Base-by-base conservation (phyloP, 2,888 invertebrate genomes). In the Sicus ferrugineus region DNA sequence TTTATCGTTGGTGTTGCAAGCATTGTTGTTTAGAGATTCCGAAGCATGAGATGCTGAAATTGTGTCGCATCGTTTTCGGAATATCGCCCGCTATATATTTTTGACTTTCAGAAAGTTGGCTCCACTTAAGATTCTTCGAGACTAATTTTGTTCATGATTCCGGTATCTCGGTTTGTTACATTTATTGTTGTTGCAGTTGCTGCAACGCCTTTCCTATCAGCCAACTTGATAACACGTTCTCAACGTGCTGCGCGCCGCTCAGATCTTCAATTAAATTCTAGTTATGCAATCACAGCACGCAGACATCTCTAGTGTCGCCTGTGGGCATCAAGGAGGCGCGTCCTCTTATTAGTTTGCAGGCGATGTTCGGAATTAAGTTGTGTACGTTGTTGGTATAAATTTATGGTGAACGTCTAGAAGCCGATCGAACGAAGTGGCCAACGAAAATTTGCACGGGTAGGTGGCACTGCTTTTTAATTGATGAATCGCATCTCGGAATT, bases 311-410 rank as follows among this genome's bases (percentile, higher is more conserved):
- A 42, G 21, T 54, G 65, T 38, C 52, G 52, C 52, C 64, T 23
- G 34, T 38, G 65, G 50, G 48, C 31, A 52, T 14, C 38, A 65
- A 48, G 23, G n/a, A 26, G 54, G 19, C 26, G 38, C 38, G 23
- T 65, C 23, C 11, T 19, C 48, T n/a, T 42, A 62, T 62, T 62
- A 62, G 42, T 62, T 34, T 26, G 21, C 48, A 21, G 62, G 28
- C 58, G 30, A 31, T 42, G 42, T 42, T 42, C 42, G 9, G n/a
- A 42, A 42, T 42, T 42, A 42, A 42, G 42, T 42, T 42, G 42
- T 42, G 16, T 9, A n/a, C 1, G 42, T 42, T 42, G 42, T 42
- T 42, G 5, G 2, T 34, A n/a, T 3, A 14, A 42, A 42, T 42
- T 42, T 42, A n/a, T n/a, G 4, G 0, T n/a, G 42, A 42, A n/a